phyloP scores from a whole-genome alignment of 2,113 vertebrate genomes.

The Castor canadensis region DNA sequence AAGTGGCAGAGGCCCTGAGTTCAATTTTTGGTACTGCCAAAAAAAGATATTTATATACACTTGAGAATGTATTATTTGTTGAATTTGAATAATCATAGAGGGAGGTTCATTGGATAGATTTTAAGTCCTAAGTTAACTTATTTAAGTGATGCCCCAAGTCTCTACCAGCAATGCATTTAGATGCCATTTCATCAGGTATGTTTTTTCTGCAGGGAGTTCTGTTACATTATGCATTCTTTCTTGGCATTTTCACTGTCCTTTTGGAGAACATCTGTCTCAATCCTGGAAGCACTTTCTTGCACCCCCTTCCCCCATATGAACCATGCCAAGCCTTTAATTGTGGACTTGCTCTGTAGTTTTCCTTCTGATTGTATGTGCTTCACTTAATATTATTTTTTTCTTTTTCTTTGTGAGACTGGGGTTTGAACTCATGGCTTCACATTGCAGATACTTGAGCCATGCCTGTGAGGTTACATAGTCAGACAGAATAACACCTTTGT shows the following conservation, averaged over 20 bases:
- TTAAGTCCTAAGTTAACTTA: neutral
- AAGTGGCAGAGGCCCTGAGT: too few relatives aligned
- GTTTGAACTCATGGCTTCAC: too few relatives aligned
- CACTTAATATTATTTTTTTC: neutral
- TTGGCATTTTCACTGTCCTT: neutral
- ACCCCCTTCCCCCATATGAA: neutral
- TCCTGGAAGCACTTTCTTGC: neutral
- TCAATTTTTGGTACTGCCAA: too few relatives aligned
- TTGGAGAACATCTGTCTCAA: neutral
- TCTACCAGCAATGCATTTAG: neutral
- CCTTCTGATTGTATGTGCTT: neutral
- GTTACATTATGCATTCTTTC: neutral
- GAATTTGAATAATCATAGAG: neutral
- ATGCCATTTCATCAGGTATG: neutral
- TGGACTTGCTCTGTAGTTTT: neutral
- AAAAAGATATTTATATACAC: neutral
- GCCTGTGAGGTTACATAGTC: too few relatives aligned
- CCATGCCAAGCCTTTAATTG: neutral
- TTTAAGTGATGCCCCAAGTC: neutral
- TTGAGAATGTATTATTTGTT: slow-evolving; percentile 40
- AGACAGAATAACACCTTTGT: too few relatives aligned
- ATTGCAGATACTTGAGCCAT: too few relatives aligned
- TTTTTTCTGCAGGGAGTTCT: neutral
- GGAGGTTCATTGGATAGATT: neutral
- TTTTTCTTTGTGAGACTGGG: neutral